Evolutionary conservation across 2,797 vertebrate genomes (phyloP).

Genomic region (Alauda arvensis): DNA sequence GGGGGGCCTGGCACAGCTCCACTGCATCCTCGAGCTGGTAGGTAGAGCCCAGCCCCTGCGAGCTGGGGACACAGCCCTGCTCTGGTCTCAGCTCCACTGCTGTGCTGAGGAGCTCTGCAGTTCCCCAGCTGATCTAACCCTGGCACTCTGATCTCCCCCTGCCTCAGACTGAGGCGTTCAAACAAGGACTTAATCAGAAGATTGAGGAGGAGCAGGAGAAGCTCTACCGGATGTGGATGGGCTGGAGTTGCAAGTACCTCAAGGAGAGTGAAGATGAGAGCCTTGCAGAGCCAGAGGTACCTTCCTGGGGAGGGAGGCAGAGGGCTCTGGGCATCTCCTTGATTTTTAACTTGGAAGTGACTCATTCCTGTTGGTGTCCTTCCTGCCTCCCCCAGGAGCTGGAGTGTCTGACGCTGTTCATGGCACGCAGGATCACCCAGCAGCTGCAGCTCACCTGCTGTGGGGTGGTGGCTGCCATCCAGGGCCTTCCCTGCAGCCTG

Average conservation of each 20-base stretch:
- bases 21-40: conserved; percentile 80
- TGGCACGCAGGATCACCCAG: conserved; percentile 60
- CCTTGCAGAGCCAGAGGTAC: background rate
- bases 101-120: background rate
- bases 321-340: background rate
- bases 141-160: background rate
- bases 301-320: background rate
- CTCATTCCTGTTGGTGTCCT: background rate
- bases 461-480: background rate
- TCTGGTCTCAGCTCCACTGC: rapidly evolving
- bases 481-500: conserved; percentile 26
- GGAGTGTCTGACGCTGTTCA: conserved; percentile 73
- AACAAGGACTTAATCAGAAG: conserved; percentile 13
- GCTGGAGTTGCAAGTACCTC: conserved; percentile 5
- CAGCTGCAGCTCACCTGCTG: conserved; percentile 17
- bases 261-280: background rate
- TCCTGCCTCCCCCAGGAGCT: conserved; percentile 64
- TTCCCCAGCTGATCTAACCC: background rate
- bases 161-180: conserved; percentile 28
- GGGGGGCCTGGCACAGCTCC: conserved; percentile 75
- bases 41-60: background rate
- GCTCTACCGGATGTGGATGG: conserved; percentile 31
- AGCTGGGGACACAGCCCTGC: background rate
- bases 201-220: background rate
- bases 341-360: background rate